phyloP scores from a whole-genome alignment of 2,797 vertebrate species.

The Eulemur coronatus region DNA sequence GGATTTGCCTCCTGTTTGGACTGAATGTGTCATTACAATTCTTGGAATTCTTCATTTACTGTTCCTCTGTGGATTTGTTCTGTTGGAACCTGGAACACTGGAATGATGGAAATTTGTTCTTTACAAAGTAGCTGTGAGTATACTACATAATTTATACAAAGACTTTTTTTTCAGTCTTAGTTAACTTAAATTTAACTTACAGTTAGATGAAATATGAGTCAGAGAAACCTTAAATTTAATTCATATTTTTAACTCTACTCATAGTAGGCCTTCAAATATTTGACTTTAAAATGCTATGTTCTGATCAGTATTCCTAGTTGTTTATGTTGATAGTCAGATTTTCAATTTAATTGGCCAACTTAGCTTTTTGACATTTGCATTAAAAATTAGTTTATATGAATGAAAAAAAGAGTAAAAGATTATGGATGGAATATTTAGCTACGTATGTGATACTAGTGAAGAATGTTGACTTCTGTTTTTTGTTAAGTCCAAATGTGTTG shows the following conservation, averaged over 20 bases:
- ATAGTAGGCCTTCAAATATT: conserved; percentile 44
- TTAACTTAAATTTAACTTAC: conserved; percentile 51
- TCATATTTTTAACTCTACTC: not conserved
- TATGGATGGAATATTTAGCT: conserved; percentile 30
- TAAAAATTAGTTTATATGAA: conserved; percentile 50
- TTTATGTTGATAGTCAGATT: conserved; percentile 46
- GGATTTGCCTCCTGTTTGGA: conserved; percentile 73
- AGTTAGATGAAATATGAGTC: conserved; percentile 56
- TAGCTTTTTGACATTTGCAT: conserved; percentile 25
- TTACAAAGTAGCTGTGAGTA: conserved; percentile 93
- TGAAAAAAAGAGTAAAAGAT: not conserved
- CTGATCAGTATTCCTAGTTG: not conserved
- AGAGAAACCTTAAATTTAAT: conserved; percentile 40
- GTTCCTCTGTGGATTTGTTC: conserved; percentile 74
- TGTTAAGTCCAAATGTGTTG: conserved; percentile 21
- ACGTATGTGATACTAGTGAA: not conserved
- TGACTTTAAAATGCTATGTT: conserved; percentile 38
- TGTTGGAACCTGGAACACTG: conserved; percentile 65
- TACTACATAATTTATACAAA: conserved; percentile 33
- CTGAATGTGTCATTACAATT: conserved; percentile 41
- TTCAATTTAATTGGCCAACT: conserved; percentile 50
- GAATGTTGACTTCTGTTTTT: conserved; percentile 1
- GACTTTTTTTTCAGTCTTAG: conserved; percentile 15
- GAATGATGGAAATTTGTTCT: conserved; percentile 82
- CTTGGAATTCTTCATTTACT: conserved; percentile 69